Evolutionary conservation across 64 coral and sea anemone genomes (phyloP).

Genomic region (Acropora yongei): DNA sequence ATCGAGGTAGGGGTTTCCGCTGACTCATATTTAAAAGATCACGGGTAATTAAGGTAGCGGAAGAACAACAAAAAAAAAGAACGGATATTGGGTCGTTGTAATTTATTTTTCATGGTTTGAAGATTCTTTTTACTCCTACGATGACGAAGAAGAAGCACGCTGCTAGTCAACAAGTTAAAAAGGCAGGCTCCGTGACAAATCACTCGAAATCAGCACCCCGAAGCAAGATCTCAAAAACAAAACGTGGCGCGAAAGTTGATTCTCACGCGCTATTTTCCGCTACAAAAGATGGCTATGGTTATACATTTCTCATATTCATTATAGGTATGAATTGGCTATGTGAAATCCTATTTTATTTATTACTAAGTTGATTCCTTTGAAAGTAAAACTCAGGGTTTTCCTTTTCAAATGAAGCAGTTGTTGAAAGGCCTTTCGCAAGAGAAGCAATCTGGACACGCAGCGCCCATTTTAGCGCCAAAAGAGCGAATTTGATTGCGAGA

Average conservation of each 20-base stretch:
- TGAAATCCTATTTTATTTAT: neutral
- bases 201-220: constrained; percentile 14
- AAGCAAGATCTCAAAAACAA: constrained; percentile 17
- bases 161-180: neutral
- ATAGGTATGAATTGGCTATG: neutral
- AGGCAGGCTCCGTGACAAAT: neutral
- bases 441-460: too few species aligned
- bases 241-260: constrained; percentile 25
- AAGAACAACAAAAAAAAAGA: neutral
- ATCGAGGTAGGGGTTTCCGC: neutral
- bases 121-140: constrained; percentile 24
- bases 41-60: neutral
- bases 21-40: neutral
- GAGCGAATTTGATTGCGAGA: too few species aligned
- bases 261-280: neutral
- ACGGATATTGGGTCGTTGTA: neutral
- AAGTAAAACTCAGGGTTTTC: too few species aligned
- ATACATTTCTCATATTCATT: constrained; percentile 14
- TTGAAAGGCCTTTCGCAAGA: too few species aligned
- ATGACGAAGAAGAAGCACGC: constrained; percentile 51
- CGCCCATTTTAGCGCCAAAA: too few species aligned
- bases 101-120: neutral
- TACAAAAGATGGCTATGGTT: constrained; percentile 28
- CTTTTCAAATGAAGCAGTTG: too few species aligned
- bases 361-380: too few species aligned